A percentile compares a stretch with the other conserved stretches of the same genome.
Evolutionary conservation across 2,888 invertebrate species (phyloP).

Genomic region (Luperina testacea): DNA sequence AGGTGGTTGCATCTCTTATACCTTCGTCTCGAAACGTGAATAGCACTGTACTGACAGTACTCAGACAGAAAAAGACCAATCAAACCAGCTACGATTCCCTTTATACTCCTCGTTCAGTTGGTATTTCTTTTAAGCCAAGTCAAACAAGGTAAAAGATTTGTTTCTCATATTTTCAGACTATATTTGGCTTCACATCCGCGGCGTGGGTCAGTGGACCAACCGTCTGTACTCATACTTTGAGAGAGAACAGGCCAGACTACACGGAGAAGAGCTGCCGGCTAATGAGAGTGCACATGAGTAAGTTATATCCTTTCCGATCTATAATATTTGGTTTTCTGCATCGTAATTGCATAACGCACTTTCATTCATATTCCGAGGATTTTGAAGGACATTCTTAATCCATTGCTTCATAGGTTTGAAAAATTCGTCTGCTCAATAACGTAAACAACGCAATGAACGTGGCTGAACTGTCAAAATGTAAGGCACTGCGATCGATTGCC

Average conservation of each 20-base stretch:
- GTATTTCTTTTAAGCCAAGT: neutral
- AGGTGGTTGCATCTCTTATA: neutral
- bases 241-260: slow-evolving; percentile 93
- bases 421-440: neutral
- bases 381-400: neutral
- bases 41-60: neutral
- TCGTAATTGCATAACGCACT: neutral
- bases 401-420: neutral
- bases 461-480: neutral
- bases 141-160: neutral
- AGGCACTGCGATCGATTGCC: neutral
- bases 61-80: neutral
- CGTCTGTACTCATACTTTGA: slow-evolving; percentile 96
- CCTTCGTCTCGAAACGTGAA: neutral
- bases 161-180: slow-evolving; percentile 90
- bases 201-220: slow-evolving; percentile 98
- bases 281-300: slow-evolving; percentile 71
- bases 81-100: neutral
- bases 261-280: slow-evolving; percentile 90
- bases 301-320: slow-evolving; percentile 31
- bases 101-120: neutral
- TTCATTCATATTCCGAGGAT: neutral
- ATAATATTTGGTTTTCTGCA: neutral
- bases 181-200: slow-evolving; percentile 98
- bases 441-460: too few species aligned